A percentile compares a stretch with the other conserved stretches of the same genome.
These are phyloP conservation scores for Ptilorrhoa leucosticta DNA, from an alignment of 2,113 vertebrate genomes.

Conservation along the genomic window DNA sequence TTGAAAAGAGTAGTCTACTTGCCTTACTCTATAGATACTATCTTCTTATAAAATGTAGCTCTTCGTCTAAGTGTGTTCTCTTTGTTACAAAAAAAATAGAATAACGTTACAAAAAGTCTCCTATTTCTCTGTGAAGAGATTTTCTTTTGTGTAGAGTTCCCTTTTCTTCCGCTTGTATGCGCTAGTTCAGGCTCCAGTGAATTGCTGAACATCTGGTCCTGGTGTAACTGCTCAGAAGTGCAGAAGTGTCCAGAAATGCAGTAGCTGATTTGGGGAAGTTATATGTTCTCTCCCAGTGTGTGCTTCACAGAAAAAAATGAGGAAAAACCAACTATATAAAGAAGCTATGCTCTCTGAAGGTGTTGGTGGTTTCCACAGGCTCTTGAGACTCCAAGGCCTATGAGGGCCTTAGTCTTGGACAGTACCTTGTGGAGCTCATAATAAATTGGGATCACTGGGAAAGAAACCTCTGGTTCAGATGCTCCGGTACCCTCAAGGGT, in stretches of 20 bases:
- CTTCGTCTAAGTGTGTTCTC: not conserved
- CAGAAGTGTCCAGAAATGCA: not conserved
- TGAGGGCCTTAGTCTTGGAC: not conserved
- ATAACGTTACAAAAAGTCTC: not conserved
- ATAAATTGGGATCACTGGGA: not conserved
- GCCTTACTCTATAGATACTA: not conserved
- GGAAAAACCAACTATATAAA: not conserved
- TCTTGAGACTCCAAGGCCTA: rapidly evolving
- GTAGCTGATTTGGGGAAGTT: not conserved
- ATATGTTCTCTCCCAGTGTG: not conserved
- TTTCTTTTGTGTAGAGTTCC: not conserved
- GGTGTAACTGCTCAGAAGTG: not conserved
- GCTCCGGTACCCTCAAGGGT: not conserved
- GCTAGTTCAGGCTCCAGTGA: not conserved
- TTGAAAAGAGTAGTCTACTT: not conserved
- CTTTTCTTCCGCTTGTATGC: not conserved
- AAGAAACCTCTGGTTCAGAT: not conserved
- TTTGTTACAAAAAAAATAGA: not conserved
- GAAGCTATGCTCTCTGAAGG: not conserved
- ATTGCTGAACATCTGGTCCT: not conserved
- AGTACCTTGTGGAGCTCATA: not conserved
- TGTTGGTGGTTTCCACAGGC: not conserved
- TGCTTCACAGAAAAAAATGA: not conserved
- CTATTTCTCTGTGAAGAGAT: not conserved
- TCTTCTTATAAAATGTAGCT: not conserved